Conservation (phyloP, 2,888 invertebrate genomes). For the Drosophila incognita region DNA sequence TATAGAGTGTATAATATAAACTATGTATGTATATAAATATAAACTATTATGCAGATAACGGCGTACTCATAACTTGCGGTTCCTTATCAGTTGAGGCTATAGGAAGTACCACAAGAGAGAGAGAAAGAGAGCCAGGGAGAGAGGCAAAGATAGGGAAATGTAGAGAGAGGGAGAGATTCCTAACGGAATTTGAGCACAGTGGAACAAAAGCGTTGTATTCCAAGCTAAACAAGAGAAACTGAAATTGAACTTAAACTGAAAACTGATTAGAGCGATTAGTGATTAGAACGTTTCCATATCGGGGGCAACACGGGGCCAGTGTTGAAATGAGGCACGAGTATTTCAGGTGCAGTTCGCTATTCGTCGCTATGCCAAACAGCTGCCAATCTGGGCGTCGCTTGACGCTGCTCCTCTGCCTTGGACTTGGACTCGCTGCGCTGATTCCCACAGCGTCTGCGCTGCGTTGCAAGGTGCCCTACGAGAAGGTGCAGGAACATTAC, state of each 20-base stretch:
- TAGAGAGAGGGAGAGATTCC: background rate
- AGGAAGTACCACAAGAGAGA: background rate
- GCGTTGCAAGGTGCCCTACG: slow-evolving; percentile 66
- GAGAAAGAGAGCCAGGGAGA: background rate
- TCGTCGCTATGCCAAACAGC: slow-evolving; percentile 52
- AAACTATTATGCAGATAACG: background rate
- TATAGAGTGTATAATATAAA: background rate
- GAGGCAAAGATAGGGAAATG: background rate
- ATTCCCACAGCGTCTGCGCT: slow-evolving; percentile 9
- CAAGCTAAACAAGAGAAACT: background rate
- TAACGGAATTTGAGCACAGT: background rate
- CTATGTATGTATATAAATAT: background rate
- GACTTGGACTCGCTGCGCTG: slow-evolving; percentile 4
- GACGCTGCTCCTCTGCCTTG: slow-evolving; percentile 5
- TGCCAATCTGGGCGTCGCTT: slow-evolving; percentile 9
- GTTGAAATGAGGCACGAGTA: slow-evolving; percentile 11
- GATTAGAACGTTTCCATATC: slow-evolving; percentile 1
- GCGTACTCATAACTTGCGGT: background rate
- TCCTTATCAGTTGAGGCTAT: background rate
- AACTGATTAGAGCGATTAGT: slow-evolving; percentile 19
- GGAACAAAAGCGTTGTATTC: background rate
- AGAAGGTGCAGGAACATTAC: slow-evolving; percentile 61
- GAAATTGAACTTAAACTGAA: background rate
- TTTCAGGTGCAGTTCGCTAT: slow-evolving; percentile 31
- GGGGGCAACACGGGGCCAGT: background rate